A percentile compares a stretch with the other conserved stretches of the same genome.
Evolutionary conservation across 2,888 invertebrate genomes (phyloP).

Genomic region (Sphecodes monilicornis): DNA sequence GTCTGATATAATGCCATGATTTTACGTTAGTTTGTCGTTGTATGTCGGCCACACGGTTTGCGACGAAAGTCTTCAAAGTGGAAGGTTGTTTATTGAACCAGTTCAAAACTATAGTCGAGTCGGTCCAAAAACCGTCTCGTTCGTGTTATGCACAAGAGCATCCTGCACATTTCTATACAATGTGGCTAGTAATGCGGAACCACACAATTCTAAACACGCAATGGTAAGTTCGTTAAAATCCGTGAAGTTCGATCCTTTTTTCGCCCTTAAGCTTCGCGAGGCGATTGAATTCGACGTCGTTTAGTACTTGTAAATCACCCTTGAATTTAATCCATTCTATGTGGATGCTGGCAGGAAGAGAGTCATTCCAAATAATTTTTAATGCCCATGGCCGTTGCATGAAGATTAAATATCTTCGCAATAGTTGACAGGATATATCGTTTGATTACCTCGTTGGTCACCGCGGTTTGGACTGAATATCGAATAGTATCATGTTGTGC

Average conservation of each 20-base stretch:
- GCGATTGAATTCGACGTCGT: too few relatives aligned
- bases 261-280: too few relatives aligned
- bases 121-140: neutral
- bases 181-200: too few relatives aligned
- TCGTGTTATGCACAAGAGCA: too few relatives aligned
- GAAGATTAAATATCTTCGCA: constrained; percentile 29
- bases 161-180: too few relatives aligned
- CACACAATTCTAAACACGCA: neutral
- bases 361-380: constrained; percentile 24
- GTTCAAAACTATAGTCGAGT: constrained; percentile 9
- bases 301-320: too few relatives aligned
- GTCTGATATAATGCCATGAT: neutral
- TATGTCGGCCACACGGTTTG: neutral
- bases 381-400: constrained; percentile 32
- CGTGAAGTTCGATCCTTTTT: neutral
- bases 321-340: neutral
- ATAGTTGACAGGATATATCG: constrained; percentile 17
- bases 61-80: neutral
- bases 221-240: neutral
- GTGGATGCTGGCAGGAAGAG: neutral
- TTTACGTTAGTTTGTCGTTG: neutral
- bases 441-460: neutral
- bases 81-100: constrained; percentile 2
- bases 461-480: neutral
- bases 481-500: neutral